Conservation (phyloP, 2,113 vertebrate species). For the Bubalus kerabau region DNA sequence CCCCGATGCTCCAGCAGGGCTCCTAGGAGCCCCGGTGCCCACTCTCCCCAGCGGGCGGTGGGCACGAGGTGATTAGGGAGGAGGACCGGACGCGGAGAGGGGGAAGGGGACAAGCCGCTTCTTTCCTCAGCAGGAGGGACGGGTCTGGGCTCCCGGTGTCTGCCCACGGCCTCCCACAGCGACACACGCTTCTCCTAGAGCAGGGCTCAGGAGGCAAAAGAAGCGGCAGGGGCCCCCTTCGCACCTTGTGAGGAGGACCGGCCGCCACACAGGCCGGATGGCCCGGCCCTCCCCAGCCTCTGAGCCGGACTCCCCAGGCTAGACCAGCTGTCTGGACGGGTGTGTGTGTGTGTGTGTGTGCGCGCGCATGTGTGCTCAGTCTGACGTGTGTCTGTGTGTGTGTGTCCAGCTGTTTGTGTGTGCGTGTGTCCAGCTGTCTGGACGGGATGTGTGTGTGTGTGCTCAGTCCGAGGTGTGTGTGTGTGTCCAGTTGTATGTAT, state of each 20-base stretch:
- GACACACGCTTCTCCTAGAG: background rate
- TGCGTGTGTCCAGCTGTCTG: too few species aligned
- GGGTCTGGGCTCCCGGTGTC: background rate
- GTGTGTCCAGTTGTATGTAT: background rate
- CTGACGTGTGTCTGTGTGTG: background rate
- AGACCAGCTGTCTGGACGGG: background rate
- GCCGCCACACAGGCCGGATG: background rate
- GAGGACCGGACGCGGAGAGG: background rate
- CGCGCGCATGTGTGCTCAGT: too few species aligned
- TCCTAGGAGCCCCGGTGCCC: background rate
- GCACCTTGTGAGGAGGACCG: background rate
- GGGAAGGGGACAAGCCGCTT: background rate
- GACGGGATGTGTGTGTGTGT: too few species aligned
- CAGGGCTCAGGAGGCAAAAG: background rate
- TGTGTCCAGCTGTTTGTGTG: too few species aligned
- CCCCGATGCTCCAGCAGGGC: background rate
- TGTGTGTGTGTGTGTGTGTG: too few species aligned
- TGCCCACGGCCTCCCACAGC: background rate
- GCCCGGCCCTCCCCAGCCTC: background rate
- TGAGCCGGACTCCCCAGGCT: background rate
- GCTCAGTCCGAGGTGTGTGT: background rate
- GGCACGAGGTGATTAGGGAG: background rate
- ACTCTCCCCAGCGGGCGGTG: background rate
- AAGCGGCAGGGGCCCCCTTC: background rate
- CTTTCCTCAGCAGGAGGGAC: too few species aligned